A percentile compares a stretch with the other conserved stretches of the same genome.
phyloP scores from a whole-genome alignment of 2,888 invertebrate genomes.

The Barypeithes pellucidus region DNA sequence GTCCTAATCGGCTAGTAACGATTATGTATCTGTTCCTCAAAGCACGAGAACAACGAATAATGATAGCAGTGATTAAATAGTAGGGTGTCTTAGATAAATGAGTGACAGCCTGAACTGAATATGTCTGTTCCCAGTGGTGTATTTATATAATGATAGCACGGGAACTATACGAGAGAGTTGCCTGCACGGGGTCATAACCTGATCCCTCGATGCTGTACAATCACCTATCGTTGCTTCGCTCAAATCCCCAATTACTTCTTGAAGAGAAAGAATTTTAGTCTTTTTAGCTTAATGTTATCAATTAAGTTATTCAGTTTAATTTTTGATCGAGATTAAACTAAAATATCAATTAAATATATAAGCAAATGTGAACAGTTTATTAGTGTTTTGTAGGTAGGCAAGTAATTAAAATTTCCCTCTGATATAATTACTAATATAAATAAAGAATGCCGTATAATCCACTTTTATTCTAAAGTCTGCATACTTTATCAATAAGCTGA shows the following conservation, averaged over 20 bases:
- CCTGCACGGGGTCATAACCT: constrained; percentile 67
- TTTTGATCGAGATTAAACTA: no score
- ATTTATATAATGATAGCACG: constrained; percentile 71
- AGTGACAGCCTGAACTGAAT: constrained; percentile 68
- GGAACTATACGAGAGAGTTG: constrained; percentile 63
- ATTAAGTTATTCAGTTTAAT: no score
- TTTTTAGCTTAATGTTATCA: no score
- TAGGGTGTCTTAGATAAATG: constrained; percentile 70
- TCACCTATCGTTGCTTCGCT: constrained; percentile 43
- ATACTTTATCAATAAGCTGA: constrained; percentile 13
- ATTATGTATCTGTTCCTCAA: constrained; percentile 61
- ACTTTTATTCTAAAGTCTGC: not conserved
- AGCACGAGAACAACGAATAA: constrained; percentile 64
- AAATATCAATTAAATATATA: no score
- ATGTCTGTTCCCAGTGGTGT: constrained; percentile 68
- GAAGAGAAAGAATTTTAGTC: constrained; percentile 21
- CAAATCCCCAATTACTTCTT: constrained; percentile 41
- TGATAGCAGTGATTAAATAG: constrained; percentile 70
- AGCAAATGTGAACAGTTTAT: no score
- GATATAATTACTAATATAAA: no score
- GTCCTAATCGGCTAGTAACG: constrained; percentile 62
- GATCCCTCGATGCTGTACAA: constrained; percentile 62
- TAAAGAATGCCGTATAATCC: no score
- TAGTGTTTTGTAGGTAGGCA: no score
- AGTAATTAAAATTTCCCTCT: no score